Evolutionary conservation across 2,797 vertebrate genomes (phyloP).

Genomic region (Apodemus agrarius): DNA sequence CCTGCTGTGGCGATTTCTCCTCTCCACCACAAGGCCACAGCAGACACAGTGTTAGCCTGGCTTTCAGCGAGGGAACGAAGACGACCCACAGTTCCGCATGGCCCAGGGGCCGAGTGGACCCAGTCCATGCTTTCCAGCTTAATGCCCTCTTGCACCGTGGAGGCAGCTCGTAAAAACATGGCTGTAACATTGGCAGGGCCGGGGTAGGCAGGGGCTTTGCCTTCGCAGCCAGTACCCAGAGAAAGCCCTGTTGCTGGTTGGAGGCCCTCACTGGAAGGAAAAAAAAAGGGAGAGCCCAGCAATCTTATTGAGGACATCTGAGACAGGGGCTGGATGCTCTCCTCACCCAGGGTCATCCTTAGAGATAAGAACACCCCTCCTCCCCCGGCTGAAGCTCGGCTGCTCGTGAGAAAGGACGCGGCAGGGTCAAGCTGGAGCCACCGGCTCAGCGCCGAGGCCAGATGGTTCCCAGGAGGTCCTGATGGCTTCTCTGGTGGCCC

Average conservation of each 20-base stretch:
- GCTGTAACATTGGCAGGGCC: background rate
- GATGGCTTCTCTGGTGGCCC: background rate
- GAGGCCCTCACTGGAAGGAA: background rate
- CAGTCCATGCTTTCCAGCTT: background rate
- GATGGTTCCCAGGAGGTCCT: background rate
- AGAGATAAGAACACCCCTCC: background rate
- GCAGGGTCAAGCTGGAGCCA: background rate
- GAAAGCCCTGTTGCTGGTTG: background rate
- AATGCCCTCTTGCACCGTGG: background rate
- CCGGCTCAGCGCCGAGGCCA: background rate
- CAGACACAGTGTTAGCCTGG: too few relatives aligned
- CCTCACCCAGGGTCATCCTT: background rate
- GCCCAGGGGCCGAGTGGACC: too few relatives aligned
- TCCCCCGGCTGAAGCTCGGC: background rate
- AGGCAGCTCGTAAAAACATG: background rate
- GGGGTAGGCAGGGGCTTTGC: background rate
- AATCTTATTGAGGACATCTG: accelerated
- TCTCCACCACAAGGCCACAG: background rate
- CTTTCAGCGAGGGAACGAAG: background rate
- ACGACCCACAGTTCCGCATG: background rate
- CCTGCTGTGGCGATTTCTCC: background rate
- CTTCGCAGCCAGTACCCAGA: background rate
- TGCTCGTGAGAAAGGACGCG: background rate
- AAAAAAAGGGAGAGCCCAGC: too few relatives aligned
- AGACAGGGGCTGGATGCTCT: background rate